Evolutionary conservation across 2,797 vertebrate species (phyloP), one percentile per base, ranked within the genome.

Genomic region (Leptoclinus maculatus): DNA sequence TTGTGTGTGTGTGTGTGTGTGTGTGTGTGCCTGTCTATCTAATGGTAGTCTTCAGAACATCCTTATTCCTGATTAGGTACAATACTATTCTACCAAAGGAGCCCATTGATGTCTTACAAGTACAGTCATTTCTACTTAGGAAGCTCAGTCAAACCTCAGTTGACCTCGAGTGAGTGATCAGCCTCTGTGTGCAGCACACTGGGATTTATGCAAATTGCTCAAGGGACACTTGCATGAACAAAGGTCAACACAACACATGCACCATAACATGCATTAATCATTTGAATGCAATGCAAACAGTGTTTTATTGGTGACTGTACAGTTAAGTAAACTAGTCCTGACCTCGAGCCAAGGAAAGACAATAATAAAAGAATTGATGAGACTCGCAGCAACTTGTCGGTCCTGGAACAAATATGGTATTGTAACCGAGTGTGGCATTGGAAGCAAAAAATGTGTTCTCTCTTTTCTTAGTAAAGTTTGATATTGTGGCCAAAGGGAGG

Each of bases 161-260:
- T 53, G n/a, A 53, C n/a, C 49, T 53, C 25, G 14, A 73, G 38
- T 54, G 74, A 59, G 51, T 43, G 27, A 23, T 58, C 32, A 11
- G 38, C 32, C 39, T 29, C 7, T 21, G 17, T 21, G 17, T 64
- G 59, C 69, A 73, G 25, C 39, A n/a, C 38, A 62, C 9, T 32
- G 25, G 60, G 57, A 71, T 72, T 41, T 19, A 59, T 71, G 23
- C 12, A 39, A 76, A 65, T 70, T 71, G 12, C 62, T 60, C 2
- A 11, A 58, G 14, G 25, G 60, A 76, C 59, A 49, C 2, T 21
- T 49, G 13, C 59, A n/a, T 29, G 14, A 51, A 32, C n/a, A 49
- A 65, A 76, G 47, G 78, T 85, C 72, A 73, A 67, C 67, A 47
- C 19, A 82, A 45, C 57, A 65, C 65, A 78, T 73, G 51, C 7